phyloP scores from a whole-genome alignment of 2,888 invertebrate species.

The Eustalomyia histrio region DNA sequence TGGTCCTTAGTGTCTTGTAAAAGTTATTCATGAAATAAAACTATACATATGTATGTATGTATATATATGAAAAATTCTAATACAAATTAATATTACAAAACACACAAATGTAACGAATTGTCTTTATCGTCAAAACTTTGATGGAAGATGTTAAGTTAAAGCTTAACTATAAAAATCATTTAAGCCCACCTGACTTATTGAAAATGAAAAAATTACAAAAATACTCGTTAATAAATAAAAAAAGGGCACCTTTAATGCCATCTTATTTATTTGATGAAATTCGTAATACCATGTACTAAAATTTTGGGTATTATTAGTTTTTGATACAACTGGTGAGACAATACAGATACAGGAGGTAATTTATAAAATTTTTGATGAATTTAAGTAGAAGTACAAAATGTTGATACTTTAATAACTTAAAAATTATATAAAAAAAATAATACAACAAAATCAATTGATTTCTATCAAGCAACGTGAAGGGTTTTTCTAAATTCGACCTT shows the following conservation, averaged over 20 bases:
- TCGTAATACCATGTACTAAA: background rate
- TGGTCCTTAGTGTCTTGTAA: too few species aligned
- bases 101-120: background rate
- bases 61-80: too few species aligned
- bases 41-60: too few species aligned
- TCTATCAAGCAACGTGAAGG: background rate
- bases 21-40: too few species aligned
- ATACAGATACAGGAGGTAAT: too few species aligned
- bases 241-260: background rate
- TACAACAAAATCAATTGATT: too few species aligned
- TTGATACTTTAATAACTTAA: too few species aligned
- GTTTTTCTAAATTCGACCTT: background rate
- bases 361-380: too few species aligned
- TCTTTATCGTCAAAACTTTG: background rate
- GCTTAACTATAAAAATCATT: background rate
- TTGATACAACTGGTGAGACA: too few species aligned
- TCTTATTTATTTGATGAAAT: background rate
- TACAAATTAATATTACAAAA: too few species aligned
- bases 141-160: background rate
- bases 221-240: background rate
- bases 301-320: background rate
- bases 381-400: too few species aligned
- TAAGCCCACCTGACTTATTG: constrained; percentile 3
- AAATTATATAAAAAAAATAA: too few species aligned
- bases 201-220: background rate